A percentile compares a stretch with the other conserved stretches of the same genome.
Evolutionary conservation across 2,888 invertebrate genomes (phyloP).

Genomic region (Lymantria monacha): DNA sequence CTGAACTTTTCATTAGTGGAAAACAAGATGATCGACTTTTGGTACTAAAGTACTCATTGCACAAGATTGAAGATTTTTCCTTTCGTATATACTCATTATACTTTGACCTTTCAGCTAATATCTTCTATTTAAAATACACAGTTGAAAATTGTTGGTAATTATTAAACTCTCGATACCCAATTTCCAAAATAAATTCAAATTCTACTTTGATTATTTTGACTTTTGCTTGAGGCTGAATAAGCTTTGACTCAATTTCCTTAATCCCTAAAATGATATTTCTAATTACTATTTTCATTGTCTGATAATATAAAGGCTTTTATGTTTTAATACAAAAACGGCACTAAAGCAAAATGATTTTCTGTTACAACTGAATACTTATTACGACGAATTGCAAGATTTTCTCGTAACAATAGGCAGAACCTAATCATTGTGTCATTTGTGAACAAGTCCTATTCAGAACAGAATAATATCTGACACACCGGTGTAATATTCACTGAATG

Average conservation of each 20-base stretch:
- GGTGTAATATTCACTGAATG: conserved; percentile 5
- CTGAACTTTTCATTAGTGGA: too few relatives aligned
- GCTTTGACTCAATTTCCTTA: neutral
- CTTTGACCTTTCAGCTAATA: neutral
- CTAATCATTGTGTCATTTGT: conserved; percentile 45
- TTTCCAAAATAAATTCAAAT: neutral
- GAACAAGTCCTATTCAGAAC: conserved; percentile 34
- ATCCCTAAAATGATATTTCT: conserved; percentile 9
- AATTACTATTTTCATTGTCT: conserved; percentile 25
- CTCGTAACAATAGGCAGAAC: conserved; percentile 35
- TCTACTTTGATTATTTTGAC: neutral
- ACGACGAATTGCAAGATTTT: conserved; percentile 26
- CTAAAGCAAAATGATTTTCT: conserved; percentile 19
- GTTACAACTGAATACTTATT: conserved; percentile 34
- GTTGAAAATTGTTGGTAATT: neutral
- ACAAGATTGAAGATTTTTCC: too few relatives aligned
- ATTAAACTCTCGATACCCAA: neutral
- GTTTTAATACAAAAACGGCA: conserved; percentile 5
- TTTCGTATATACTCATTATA: too few relatives aligned
- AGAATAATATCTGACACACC: conserved; percentile 22
- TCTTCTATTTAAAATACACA: neutral
- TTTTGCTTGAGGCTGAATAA: neutral
- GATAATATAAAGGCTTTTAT: conserved; percentile 6
- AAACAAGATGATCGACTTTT: too few relatives aligned
- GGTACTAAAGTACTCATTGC: too few relatives aligned